Evolutionary conservation across 2,888 invertebrate species (phyloP).

Genomic region (Epirrhoe alternata): DNA sequence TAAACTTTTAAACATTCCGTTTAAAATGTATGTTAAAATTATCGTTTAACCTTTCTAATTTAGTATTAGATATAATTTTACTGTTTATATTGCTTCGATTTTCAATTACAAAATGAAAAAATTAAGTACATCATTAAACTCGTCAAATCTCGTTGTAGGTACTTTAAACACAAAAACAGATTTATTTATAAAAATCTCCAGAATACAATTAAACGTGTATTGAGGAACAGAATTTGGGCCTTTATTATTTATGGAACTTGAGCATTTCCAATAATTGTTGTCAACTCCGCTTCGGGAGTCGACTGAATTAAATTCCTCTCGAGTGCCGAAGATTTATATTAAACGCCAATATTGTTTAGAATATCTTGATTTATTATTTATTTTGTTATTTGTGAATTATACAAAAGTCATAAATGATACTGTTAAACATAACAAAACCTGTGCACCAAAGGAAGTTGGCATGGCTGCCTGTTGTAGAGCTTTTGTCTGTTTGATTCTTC

Average conservation of each 20-base stretch:
- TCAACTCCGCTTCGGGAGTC: conserved; percentile 48
- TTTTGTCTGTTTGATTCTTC: too few relatives aligned
- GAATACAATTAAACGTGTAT: conserved; percentile 56
- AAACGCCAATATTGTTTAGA: conserved; percentile 6
- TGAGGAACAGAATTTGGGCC: conserved; percentile 40
- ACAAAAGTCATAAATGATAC: too few relatives aligned
- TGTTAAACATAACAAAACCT: too few relatives aligned
- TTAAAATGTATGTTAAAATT: too few relatives aligned
- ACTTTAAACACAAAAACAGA: conserved; percentile 3
- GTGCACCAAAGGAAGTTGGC: too few relatives aligned
- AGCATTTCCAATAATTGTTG: conserved; percentile 58
- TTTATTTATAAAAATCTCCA: conserved; percentile 11
- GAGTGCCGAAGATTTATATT: conserved; percentile 37
- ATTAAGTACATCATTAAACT: not conserved
- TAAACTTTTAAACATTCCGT: too few relatives aligned
- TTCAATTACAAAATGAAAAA: not conserved
- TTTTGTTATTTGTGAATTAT: not conserved
- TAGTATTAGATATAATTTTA: too few relatives aligned
- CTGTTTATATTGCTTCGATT: not conserved
- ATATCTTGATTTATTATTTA: not conserved
- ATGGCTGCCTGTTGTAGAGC: too few relatives aligned
- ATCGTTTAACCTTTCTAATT: too few relatives aligned
- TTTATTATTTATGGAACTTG: conserved; percentile 56
- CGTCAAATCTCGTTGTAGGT: not conserved
- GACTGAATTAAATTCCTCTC: conserved; percentile 54